Base-by-base conservation (phyloP, 2,113 vertebrate genomes). In the Hyperopisus bebe region DNA sequence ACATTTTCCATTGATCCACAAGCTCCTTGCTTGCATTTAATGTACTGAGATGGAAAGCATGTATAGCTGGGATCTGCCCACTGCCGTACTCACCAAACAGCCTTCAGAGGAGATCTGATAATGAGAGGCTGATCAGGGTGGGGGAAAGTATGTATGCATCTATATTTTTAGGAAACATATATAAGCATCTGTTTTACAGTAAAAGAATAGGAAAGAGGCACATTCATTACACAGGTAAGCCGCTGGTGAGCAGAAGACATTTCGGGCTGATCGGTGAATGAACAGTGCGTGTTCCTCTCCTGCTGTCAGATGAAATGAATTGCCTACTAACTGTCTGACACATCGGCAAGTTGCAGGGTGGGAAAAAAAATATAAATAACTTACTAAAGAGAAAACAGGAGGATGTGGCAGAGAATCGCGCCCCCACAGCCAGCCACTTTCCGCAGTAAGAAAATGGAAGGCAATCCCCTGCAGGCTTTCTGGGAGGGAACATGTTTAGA, bases 1-100 rank as follows among this genome's bases (percentile, higher is more conserved):
- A 70, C 24, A 51, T 86, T 89, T 53, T 85, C 48, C 55, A 90
- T 90, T 90, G 91, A 91, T 17, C 88, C 88, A 77, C 17, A 90
- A 44, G 35, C 74, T 15, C 74, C 39, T 70, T 31, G 62, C 62
- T 31, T 19, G 19, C 5, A 19, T 42, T 77, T 39, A 77, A 39
- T 5, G 66, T 74, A 74, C 66, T 35, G 66, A 74, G 35, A 90
- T 62, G 74, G 46, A 83, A 89, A 85, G 86, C 48, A 31, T 77
- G 48, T 88, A 42, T 74, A 55, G 86, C 89, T 19, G 86, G 53
- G 42, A 89, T 85, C 70, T 80, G 58, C n/a, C 11, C 27, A 77
- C 58, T n/a, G 85, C 24, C 19, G 85, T 51, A 42, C 89, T 88
- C 87, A 83, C 31, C 50, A 9, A 55, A 86, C 6, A 31, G 31